phyloP scores from a whole-genome alignment of 2,888 invertebrate genomes.

The Caenorhabditis macrosperma region DNA sequence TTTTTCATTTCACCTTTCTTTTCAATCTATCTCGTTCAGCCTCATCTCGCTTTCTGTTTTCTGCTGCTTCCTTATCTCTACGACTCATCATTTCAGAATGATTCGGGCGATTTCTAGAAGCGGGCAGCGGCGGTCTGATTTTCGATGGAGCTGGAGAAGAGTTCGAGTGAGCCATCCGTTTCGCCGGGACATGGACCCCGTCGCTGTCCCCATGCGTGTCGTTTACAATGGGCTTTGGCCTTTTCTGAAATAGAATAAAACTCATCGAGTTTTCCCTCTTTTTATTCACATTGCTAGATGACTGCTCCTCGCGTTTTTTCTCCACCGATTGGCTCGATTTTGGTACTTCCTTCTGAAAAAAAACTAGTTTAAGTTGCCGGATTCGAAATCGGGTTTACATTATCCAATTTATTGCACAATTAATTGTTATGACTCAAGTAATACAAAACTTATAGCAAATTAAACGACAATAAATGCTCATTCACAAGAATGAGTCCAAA shows the following conservation, averaged over 20 bases:
- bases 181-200: conserved; percentile 33
- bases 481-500: no score
- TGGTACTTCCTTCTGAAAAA: neutral
- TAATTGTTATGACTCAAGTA: no score
- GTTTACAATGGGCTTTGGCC: neutral
- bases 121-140: neutral
- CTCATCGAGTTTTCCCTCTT: no score
- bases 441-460: no score
- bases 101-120: neutral
- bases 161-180: conserved; percentile 30
- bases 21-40: neutral
- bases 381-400: no score
- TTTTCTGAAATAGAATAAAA: conserved; percentile 18
- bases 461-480: no score
- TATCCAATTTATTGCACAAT: no score
- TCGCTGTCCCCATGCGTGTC: neutral
- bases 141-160: conserved; percentile 9
- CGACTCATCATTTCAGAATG: neutral
- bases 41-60: neutral
- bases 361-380: no score
- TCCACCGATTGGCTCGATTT: neutral
- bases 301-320: neutral
- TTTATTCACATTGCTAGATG: no score
- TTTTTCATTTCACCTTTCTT: neutral
- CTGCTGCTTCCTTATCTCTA: conserved; percentile 1